Base-by-base conservation (phyloP, 2,113 vertebrate species). In the Megaceryle torquata region DNA sequence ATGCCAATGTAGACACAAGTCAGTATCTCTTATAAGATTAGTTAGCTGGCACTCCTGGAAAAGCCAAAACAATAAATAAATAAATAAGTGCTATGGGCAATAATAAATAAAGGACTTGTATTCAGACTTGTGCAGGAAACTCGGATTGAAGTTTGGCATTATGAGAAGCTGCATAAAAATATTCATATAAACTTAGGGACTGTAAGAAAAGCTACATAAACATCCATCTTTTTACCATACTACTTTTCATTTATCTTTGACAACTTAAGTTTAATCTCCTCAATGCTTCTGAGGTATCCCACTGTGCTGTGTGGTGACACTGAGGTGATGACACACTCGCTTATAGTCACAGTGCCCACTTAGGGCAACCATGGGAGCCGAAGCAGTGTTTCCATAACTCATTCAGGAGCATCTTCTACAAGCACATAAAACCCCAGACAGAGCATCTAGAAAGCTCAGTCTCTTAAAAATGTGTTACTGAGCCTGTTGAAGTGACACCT, bases 331-430 rank as follows among this genome's bases (percentile, higher is more conserved):
- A 88, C 8, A 50, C 35, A 35, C 28, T 29, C 1, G 1, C 33
- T 53, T 35, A 10, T 4, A 70, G 41, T 20, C 60, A 74, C 44
- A 26, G 19, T 9, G 51, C 25, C 20, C 39, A 51, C 9, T 63
- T 20, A 0, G 0, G 43, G 35, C 68, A 82, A 63, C 46, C 11
- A 7, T 1, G 7, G 17, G 12, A 64, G 20, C 3, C 75, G 15
- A 89, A 74, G 11, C 48, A 61, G 19, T 37, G 53, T 69, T 84
- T 22, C 28, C 2, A 0, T 10, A 46, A 54, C 15, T 80, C 37
- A 18, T 20, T 54, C 64, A 37, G 28, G 56, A 86, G 15, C 29
- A 53, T 15, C 33, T 60, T 86, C 50, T 33, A 24, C 6, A 59
- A 41, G 61, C 11, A 15, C 7, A 48, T 5, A 41, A 48, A 81